A percentile compares a stretch with the other conserved stretches of the same genome.
Evolutionary conservation across 2,888 invertebrate genomes (phyloP).

Genomic region (Operophtera brumata): DNA sequence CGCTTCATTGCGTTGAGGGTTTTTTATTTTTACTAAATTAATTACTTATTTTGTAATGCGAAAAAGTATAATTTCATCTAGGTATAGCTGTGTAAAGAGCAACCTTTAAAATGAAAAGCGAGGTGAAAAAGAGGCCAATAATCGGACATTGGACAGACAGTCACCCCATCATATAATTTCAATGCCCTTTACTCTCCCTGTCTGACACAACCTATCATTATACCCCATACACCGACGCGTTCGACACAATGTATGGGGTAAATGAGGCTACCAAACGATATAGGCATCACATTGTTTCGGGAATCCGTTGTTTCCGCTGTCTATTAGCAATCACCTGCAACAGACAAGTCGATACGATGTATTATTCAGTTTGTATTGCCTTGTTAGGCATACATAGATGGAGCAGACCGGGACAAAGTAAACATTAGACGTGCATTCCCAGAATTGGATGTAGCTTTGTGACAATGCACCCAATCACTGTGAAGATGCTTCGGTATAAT

Average conservation of each 20-base stretch:
- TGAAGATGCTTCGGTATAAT: not conserved
- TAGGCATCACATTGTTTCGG: constrained; percentile 24
- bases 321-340: constrained; percentile 34
- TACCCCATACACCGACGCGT: constrained; percentile 1
- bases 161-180: constrained; percentile 6
- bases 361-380: constrained; percentile 19
- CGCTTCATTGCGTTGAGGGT: no score
- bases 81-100: no score
- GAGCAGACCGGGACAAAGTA: constrained; percentile 4
- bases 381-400: constrained; percentile 17
- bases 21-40: no score
- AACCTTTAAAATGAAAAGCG: no score
- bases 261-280: constrained; percentile 12
- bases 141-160: no score
- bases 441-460: constrained; percentile 9
- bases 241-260: constrained; percentile 4
- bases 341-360: constrained; percentile 29
- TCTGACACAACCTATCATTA: constrained; percentile 15
- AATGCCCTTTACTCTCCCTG: constrained; percentile 9
- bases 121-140: no score
- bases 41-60: no score
- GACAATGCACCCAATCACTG: constrained; percentile 4
- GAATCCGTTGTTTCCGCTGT: constrained; percentile 25
- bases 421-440: constrained; percentile 8
- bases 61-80: no score